Evolutionary conservation across 2,113 vertebrate species (phyloP).

Genomic region (Tachycineta bicolor): DNA sequence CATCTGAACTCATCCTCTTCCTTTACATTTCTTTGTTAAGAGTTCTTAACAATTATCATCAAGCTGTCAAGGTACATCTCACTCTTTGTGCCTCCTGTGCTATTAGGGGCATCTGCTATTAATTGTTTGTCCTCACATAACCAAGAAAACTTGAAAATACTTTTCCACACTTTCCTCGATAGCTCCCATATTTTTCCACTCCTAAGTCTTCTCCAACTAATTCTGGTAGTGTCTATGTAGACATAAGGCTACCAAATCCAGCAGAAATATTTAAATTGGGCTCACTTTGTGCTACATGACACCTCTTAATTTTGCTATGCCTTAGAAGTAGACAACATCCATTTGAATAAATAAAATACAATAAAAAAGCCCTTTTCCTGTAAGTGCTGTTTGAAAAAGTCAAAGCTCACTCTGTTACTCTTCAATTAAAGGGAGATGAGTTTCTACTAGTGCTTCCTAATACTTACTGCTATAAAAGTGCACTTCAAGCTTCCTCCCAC

Average conservation of each 20-base stretch:
- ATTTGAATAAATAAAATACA: neutral
- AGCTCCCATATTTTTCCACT: neutral
- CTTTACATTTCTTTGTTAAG: neutral
- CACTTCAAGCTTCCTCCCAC: conserved; percentile 3
- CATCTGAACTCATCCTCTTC: neutral
- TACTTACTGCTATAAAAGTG: neutral
- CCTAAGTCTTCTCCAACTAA: neutral
- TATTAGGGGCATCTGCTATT: neutral
- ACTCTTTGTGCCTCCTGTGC: neutral
- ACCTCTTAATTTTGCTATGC: neutral
- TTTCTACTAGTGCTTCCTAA: neutral
- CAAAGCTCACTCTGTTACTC: neutral
- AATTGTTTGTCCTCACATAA: neutral
- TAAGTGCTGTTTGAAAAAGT: neutral
- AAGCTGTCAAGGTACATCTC: neutral
- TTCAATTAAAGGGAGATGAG: neutral
- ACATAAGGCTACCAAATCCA: neutral
- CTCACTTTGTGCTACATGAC: neutral
- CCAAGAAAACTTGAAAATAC: neutral
- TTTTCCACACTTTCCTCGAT: neutral
- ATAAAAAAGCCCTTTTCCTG: neutral
- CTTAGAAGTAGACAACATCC: neutral
- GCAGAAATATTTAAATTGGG: neutral
- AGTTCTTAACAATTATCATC: neutral
- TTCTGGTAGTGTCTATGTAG: neutral